Evolutionary conservation across 1,140 invertebrate genomes (phyloP), one percentile per base, ranked within the genome.

Genomic region (Zaprionus davidi): DNA sequence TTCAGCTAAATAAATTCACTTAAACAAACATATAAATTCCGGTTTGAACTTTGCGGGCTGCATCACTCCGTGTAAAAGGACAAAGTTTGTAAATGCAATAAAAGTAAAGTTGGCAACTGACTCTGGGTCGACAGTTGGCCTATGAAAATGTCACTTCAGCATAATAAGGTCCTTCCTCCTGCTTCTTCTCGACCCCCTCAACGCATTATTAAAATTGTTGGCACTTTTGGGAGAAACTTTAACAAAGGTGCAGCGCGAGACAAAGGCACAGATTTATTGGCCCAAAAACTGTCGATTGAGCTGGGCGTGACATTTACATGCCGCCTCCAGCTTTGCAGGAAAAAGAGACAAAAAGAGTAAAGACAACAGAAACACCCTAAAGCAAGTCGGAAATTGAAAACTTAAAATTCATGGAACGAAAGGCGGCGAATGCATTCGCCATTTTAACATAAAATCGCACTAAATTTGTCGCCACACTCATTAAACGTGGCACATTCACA

Each of bases 21-120:
- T 51, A 51, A 51, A 51, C 65, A 66, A 71, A 79, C 57, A 78
- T 78, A 81, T 81, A 84, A 76, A 84, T 84, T 88, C 80, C 28
- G 65, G 71, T 53, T 44, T 78, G 84, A 87, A 88, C 81, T 88
- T 87, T 86, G 34, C 26, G 60, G 60, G 55, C 65, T 68, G 51
- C 55, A 64, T 64, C 7, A 13, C 9, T 51, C 38, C 57, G 38
- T 71, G 69, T 76, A 88, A 34, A 34, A 88, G 84, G 84, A 78
- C 85, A 88, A 88, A 88, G 81, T 88, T 88, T 84, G 81, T 76
- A 81, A 88, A 84, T 84, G 84, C 85, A 90, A 88, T 88, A 88
- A 88, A 71, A 88, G 85, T 90, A 90, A 88, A 88, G 85, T 88
- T 88, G 34, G 81, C 83, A 73, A 58, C 77, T 41, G 12, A 22